These are phyloP conservation scores for Thelaira solivaga DNA, from an alignment of 2,888 invertebrate species.

Conservation along the genomic window DNA sequence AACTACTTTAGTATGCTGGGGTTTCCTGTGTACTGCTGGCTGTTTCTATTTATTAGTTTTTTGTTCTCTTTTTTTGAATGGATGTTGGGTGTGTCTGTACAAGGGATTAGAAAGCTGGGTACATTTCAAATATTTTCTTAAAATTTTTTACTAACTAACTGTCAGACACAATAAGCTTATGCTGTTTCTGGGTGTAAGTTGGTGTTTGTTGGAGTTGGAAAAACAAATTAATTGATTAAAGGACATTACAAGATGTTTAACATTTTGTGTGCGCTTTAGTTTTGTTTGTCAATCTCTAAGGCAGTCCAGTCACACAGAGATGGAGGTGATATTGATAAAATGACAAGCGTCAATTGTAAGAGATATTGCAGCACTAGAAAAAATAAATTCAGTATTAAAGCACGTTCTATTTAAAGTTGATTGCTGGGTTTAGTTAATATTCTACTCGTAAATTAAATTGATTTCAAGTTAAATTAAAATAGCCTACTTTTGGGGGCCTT, in stretches of 20 bases:
- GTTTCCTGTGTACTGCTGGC: constrained; percentile 31
- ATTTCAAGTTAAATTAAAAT: too few relatives aligned
- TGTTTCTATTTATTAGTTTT: neutral
- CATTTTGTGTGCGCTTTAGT: constrained; percentile 29
- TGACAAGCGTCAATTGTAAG: constrained; percentile 65
- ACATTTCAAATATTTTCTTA: constrained; percentile 9
- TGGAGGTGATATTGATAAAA: constrained; percentile 62
- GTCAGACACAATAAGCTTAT: constrained; percentile 64
- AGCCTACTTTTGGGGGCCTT: too few relatives aligned
- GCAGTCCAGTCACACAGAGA: constrained; percentile 34
- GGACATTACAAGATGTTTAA: constrained; percentile 66
- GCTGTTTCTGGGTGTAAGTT: neutral
- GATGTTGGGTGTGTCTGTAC: constrained; percentile 60
- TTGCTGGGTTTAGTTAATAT: too few relatives aligned
- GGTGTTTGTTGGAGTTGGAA: constrained; percentile 45
- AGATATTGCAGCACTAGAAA: constrained; percentile 58
- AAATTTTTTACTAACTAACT: constrained; percentile 65
- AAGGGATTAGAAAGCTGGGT: constrained; percentile 53
- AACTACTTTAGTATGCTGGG: constrained; percentile 36
- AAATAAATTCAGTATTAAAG: too few relatives aligned
- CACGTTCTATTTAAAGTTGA: too few relatives aligned
- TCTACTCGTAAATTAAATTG: too few relatives aligned
- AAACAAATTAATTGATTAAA: constrained; percentile 67
- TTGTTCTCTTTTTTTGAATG: neutral
- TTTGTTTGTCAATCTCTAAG: neutral